phyloP scores from a whole-genome alignment of 2,113 vertebrate species.

The Ammodytes dubius region DNA sequence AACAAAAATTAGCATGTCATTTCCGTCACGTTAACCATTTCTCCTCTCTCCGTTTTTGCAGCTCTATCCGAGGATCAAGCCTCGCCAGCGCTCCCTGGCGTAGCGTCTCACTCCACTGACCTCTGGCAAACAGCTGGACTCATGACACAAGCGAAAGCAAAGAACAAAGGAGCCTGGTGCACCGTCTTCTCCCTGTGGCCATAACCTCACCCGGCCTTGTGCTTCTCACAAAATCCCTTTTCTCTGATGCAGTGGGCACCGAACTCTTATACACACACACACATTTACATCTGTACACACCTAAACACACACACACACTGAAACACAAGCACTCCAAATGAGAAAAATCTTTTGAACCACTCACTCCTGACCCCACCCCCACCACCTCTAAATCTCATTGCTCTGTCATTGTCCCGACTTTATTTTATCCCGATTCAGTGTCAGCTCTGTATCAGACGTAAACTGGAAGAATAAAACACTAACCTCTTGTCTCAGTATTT shows the following conservation, averaged over 20 bases:
- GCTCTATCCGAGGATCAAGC: slow-evolving; percentile 97
- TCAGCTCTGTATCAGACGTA: slow-evolving; percentile 56
- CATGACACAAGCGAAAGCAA: slow-evolving; percentile 61
- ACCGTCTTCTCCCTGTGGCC: slow-evolving; percentile 65
- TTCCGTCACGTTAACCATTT: neutral
- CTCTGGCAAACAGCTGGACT: slow-evolving; percentile 62
- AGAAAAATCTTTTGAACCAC: slow-evolving; percentile 57
- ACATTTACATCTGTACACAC: slow-evolving; percentile 54
- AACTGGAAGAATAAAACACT: slow-evolving; percentile 66
- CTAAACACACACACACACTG: slow-evolving; percentile 32
- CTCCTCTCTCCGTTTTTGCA: slow-evolving; percentile 67
- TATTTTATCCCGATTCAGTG: slow-evolving; percentile 48
- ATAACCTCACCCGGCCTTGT: slow-evolving; percentile 43
- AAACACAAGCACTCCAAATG: slow-evolving; percentile 70
- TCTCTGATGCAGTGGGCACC: slow-evolving; percentile 53
- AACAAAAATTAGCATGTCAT: neutral
- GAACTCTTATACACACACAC: slow-evolving; percentile 58
- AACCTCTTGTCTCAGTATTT: slow-evolving; percentile 62
- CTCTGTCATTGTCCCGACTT: slow-evolving; percentile 45
- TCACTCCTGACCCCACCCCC: slow-evolving; percentile 22
- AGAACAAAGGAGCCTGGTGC: slow-evolving; percentile 73
- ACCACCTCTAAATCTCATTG: slow-evolving; percentile 3
- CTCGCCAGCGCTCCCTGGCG: slow-evolving; percentile 94
- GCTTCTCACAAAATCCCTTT: slow-evolving; percentile 49
- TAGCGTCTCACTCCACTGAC: slow-evolving; percentile 75